Base-by-base conservation (phyloP, 2,113 vertebrate genomes). In the Syrrhaptes paradoxus region DNA sequence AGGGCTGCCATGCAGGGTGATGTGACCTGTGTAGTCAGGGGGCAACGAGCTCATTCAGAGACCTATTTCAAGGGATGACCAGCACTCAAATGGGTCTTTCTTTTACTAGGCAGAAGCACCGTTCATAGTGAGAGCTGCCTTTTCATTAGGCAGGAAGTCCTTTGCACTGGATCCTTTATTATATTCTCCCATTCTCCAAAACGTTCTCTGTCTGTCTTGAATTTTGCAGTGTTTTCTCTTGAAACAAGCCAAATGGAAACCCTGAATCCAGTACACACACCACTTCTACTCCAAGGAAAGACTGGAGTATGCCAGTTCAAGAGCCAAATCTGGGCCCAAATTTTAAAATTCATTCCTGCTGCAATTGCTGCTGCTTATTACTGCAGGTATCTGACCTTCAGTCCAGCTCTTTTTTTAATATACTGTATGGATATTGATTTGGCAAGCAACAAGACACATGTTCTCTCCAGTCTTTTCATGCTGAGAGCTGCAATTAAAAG, bases 401-500 rank as follows among this genome's bases (percentile, higher is more conserved):
- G 10, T 86, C 17, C 58, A 66, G 26, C 51, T 70, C 24, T 62
- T 74, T 68, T 94, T 91, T 87, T 65, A 90, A 95, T 82, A 52
- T 79, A 72, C 79, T 76, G 38, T 57, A 45, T 72, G 63, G 52
- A 20, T 84, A 65, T 45, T 91, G 95, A 93, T 94, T 91, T 82
- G 48, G 29, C 62, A 38, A 75, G 58, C 14, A 91, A 32, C 2
- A 21, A 87, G 65, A 85, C n/a, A 48, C 81, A 12, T 9, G 20
- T 86, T 71, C 45, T 83, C 65, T 77, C 48, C 36, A 90, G 63
- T 55, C 25, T 85, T n/a, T 66, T 96, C 54, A 43, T 46, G 32
- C 32, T 62, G 85, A 95, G 73, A 81, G 22, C 45, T 88, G 68
- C 67, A 89, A 52, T 78, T 95, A 85, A 92, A 96, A 86, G 85